phyloP scores from a whole-genome alignment of 2,113 vertebrate species.

The Apistogramma diplotaenia region DNA sequence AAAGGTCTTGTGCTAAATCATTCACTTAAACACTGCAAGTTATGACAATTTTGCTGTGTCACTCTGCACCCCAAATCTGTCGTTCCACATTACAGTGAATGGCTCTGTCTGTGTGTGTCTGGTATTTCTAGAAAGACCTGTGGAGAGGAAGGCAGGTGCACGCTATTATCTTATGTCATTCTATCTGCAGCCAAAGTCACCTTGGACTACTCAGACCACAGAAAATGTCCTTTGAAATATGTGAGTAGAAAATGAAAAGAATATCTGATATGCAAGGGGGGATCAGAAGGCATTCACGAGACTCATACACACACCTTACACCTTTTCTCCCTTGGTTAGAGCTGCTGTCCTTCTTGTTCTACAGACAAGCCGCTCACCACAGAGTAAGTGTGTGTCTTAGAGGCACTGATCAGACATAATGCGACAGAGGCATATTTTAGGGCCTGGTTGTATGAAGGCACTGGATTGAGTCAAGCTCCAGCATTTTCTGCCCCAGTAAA shows the following conservation, averaged over 20 bases:
- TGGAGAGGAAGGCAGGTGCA: conserved; percentile 22
- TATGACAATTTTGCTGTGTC: conserved; percentile 61
- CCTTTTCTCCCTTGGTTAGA: neutral
- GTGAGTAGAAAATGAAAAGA: neutral
- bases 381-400: conserved; percentile 12
- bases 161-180: conserved; percentile 30
- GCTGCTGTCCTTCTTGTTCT: conserved; percentile 17
- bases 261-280: neutral
- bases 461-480: conserved; percentile 70
- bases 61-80: conserved; percentile 63
- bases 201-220: conserved; percentile 35
- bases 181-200: conserved; percentile 33
- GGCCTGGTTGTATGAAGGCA: conserved; percentile 60
- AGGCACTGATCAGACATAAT: conserved; percentile 59
- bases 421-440: conserved; percentile 61
- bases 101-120: conserved; percentile 3
- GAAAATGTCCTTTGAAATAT: neutral
- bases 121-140: neutral
- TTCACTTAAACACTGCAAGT: conserved; percentile 31
- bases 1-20: conserved; percentile 54
- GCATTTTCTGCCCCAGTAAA: conserved; percentile 80
- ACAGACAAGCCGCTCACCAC: conserved; percentile 17
- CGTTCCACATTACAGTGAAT: conserved; percentile 33
- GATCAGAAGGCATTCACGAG: neutral
- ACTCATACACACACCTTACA: neutral